phyloP scores from a whole-genome alignment of 2,797 vertebrate genomes.

The Mus minutoides region DNA sequence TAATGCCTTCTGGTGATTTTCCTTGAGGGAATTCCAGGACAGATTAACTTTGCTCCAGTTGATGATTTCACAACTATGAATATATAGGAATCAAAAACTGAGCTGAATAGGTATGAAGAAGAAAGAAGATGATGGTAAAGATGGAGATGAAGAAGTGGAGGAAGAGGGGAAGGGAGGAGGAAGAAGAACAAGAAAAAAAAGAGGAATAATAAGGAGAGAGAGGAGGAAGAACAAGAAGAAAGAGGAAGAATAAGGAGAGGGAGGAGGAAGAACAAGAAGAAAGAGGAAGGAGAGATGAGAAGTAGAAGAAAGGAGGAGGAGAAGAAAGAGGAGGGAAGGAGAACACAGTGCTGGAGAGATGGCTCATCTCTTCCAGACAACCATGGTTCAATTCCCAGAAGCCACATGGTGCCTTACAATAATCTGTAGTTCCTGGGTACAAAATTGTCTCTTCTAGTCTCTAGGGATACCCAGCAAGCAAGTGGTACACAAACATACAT shows the following conservation, averaged over 20 bases:
- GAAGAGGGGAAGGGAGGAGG: background rate
- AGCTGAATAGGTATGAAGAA: background rate
- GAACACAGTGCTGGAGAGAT: background rate
- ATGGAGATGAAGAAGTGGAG: background rate
- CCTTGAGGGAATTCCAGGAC: too few species aligned
- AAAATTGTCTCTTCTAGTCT: background rate
- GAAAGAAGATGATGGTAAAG: background rate
- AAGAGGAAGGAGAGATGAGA: background rate
- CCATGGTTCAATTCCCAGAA: background rate
- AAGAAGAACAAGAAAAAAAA: too few species aligned
- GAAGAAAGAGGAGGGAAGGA: background rate
- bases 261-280: background rate
- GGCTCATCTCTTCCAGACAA: background rate
- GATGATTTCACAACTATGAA: background rate
- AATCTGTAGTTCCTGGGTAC: background rate
- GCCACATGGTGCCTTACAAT: too few species aligned
- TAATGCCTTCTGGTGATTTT: background rate
- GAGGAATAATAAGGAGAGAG: background rate
- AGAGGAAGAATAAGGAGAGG: background rate
- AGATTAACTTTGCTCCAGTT: too few species aligned
- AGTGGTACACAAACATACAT: background rate
- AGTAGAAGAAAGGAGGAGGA: background rate
- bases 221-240: background rate
- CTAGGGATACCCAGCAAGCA: background rate
- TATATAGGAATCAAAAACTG: background rate